Evolutionary conservation across 2,113 vertebrate genomes (phyloP), one percentile per base, ranked within the genome.

Genomic region (Varanus salvator): DNA sequence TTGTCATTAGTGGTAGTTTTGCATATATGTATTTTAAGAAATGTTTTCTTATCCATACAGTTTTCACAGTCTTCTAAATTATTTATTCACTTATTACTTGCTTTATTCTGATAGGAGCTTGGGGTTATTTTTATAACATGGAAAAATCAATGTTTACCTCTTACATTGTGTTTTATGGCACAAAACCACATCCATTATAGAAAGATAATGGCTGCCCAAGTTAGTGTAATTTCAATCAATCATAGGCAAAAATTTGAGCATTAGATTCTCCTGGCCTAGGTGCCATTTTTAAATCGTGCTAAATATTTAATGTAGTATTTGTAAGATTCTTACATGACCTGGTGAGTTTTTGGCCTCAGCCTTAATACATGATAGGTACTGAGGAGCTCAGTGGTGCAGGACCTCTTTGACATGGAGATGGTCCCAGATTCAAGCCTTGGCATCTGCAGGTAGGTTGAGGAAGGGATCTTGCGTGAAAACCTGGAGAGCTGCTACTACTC

Each of bases 151-250:
- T 38, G 68, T 27, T 91, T 8, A 82, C 0, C n/a, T 93, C 15
- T 85, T 91, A 31, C 31, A 80, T 71, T 88, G 34, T 19, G 38
- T 60, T 89, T 74, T 80, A 90, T 90, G 57, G 3, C 34, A 83
- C 1, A 66, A 38, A 54, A 86, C n/a, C 23, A 27, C 6, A 75
- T 44, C 52, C 21, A 76, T 60, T 76, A 44, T 17, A 17, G n/a
- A 44, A 60, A 86, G n/a, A 34, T 25, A n/a, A 57, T 17, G 27
- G 38, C n/a, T 86, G 23, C n/a, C 71, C 7, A 11, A 86, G 31
- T 75, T 57, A 86, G 19, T 23, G 60, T n/a, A 86, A 15, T 76
- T 86, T 86, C 6, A 57, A 8, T 75, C 71, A 75, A 27, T 25
- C 31, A 21, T 14, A 83, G 44, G 60, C 14, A 74, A 74, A 54